Conservation (phyloP, 2,888 invertebrate genomes). For the Melanostoma scalare region DNA sequence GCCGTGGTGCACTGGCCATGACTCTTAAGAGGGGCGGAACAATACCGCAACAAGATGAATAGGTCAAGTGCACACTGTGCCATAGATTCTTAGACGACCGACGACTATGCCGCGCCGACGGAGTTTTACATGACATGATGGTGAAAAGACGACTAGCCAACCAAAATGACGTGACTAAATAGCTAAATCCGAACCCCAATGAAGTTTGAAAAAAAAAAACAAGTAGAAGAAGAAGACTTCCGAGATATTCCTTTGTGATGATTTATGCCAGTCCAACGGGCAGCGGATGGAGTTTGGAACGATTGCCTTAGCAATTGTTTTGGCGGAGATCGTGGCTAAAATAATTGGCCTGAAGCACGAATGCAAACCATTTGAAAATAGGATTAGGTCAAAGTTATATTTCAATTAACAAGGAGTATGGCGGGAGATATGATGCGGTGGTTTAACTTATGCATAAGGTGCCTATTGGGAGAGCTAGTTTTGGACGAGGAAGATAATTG, state of each 20-base stretch:
- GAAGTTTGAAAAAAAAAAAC: slow-evolving; percentile 40
- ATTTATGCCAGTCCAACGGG: slow-evolving; percentile 61
- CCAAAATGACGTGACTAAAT: slow-evolving; percentile 60
- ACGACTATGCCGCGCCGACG: background rate
- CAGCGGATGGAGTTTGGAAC: slow-evolving; percentile 33
- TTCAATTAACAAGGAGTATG: slow-evolving; percentile 60
- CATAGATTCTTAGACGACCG: slow-evolving; percentile 5
- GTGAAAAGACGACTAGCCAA: slow-evolving; percentile 62
- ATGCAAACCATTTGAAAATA: slow-evolving; percentile 66
- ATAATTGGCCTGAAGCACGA: slow-evolving; percentile 71
- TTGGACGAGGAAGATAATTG: no score
- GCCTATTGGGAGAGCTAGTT: slow-evolving; percentile 9
- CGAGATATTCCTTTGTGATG: slow-evolving; percentile 41
- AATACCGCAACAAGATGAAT: slow-evolving; percentile 66
- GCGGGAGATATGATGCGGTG: slow-evolving; percentile 24
- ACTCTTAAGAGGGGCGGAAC: slow-evolving; percentile 67
- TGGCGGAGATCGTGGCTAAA: slow-evolving; percentile 69
- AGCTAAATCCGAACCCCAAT: slow-evolving; percentile 70
- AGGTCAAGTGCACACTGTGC: slow-evolving; percentile 68
- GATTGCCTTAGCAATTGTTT: slow-evolving; percentile 49
- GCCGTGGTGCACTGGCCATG: slow-evolving; percentile 46
- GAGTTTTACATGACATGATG: slow-evolving; percentile 65
- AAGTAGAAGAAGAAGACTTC: slow-evolving; percentile 5
- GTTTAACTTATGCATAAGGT: slow-evolving; percentile 39
- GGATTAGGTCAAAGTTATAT: slow-evolving; percentile 72